Conservation (phyloP, 2,888 invertebrate genomes). For the Himalopsyche kuldschensis region DNA sequence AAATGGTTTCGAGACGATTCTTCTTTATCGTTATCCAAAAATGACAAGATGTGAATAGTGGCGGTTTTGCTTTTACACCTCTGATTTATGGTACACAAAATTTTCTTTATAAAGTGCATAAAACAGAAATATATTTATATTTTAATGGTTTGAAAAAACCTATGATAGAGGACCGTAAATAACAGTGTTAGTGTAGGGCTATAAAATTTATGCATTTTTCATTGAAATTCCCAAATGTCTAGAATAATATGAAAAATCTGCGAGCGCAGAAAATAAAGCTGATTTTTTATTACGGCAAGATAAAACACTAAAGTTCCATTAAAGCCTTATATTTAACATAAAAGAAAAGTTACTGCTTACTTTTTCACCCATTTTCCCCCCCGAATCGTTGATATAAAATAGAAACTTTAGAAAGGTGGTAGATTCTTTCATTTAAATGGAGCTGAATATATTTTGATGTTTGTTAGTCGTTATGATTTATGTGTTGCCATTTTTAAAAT, state of each 20-base stretch:
- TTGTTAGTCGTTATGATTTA: neutral
- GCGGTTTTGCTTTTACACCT: no score
- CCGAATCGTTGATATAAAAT: neutral
- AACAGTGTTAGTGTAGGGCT: neutral
- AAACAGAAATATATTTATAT: neutral
- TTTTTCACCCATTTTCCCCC: neutral
- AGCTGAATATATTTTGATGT: neutral
- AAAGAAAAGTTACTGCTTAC: neutral
- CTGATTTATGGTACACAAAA: neutral
- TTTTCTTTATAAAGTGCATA: neutral
- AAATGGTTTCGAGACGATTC: no score
- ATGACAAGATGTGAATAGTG: no score
- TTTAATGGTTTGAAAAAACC: neutral
- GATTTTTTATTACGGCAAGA: neutral
- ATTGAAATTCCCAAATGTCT: neutral
- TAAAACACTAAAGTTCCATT: neutral
- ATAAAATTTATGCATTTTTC: neutral
- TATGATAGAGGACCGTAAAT: neutral
- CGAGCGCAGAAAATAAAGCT: neutral
- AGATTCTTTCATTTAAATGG: neutral
- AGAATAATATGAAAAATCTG: neutral
- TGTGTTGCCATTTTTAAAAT: no score
- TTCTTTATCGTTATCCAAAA: no score
- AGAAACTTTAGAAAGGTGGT: neutral
- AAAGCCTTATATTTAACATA: neutral